Evolutionary conservation across 2,888 invertebrate genomes (phyloP), one percentile per base, ranked within the genome.

Genomic region (Tricholauxania praeusta): DNA sequence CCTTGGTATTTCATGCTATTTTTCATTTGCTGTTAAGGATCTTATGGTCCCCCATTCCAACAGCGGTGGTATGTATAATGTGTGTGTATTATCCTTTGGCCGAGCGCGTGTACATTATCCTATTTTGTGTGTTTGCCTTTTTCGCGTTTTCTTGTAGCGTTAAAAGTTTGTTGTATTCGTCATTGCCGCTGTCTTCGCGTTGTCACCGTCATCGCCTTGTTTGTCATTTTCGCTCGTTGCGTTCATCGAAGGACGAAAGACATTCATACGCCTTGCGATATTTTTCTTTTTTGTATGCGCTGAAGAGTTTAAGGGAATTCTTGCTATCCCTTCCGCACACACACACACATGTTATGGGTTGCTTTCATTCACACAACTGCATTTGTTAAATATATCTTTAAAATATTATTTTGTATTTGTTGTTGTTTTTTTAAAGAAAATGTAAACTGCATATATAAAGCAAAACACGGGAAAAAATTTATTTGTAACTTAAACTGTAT

Each of bases 181-280:
- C 47, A 19, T 62, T 62, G 47, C 48, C n/a, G 51, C 51, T 22
- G 17, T n/a, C 39, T 47, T 17, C 39, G 52, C 39, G 39, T 17
- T 39, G 53, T 66, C 28, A 32, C 39, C 32, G n/a, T 28, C 66
- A 17, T 17, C 66, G 32, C 12, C 17, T 52, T 53, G 53, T 53
- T 55, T 48, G 47, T 47, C 48, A 48, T 55, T 39, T 39, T 10
- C 7, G 55, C 48, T 47, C 48, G 57, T 57, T 47, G 67, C 67
- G 39, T 57, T 55, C 47, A 48, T 67, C 67, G 67, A 67, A 67
- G 67, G 67, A 39, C 67, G 67, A 67, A 67, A 47, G 57, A 39
- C 48, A 67, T 48, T 67, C 67, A 39, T 17, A 47, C 63, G 52
- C 32, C 32, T 28, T 15, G 19, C 14, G 15, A 17, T 59, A 59